A percentile compares a stretch with the other conserved stretches of the same genome.
Evolutionary conservation across 2,113 vertebrate species (phyloP).

Genomic region (western clawed frog (Xenopus tropicalis)): DNA sequence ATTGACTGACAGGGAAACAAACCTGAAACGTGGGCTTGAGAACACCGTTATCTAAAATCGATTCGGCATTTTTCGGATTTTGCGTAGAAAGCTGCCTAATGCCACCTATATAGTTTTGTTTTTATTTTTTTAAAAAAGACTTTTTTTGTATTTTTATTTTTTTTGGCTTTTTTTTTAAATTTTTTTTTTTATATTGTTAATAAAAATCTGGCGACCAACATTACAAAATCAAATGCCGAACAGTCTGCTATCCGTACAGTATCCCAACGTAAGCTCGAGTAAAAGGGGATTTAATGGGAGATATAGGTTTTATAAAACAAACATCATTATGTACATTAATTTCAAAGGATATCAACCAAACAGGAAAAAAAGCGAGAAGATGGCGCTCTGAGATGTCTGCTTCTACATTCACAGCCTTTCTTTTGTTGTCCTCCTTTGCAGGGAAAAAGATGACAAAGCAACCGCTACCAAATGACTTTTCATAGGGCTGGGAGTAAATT

Average conservation of each 20-base stretch:
- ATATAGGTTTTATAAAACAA: constrained; percentile 75
- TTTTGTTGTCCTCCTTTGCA: constrained; percentile 70
- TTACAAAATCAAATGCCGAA: constrained; percentile 74
- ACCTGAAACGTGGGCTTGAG: constrained; percentile 66
- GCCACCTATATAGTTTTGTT: constrained; percentile 59
- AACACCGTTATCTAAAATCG: constrained; percentile 63
- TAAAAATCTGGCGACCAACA: constrained; percentile 78
- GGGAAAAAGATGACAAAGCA: constrained; percentile 73
- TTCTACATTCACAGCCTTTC: constrained; percentile 68
- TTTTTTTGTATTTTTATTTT: neutral
- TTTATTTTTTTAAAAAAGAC: constrained; percentile 53
- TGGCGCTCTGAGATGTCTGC: constrained; percentile 71
- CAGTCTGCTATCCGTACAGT: constrained; percentile 67
- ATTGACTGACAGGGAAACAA: constrained; percentile 69
- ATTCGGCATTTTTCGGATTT: constrained; percentile 65
- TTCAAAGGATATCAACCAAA: constrained; percentile 76
- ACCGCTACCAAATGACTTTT: constrained; percentile 77
- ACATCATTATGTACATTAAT: constrained; percentile 79
- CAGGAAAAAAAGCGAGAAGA: constrained; percentile 62
- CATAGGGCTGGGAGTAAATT: constrained; percentile 54
- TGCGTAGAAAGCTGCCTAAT: constrained; percentile 73
- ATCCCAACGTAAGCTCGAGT: constrained; percentile 69
- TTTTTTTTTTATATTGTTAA: constrained; percentile 70
- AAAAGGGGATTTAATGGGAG: constrained; percentile 68
- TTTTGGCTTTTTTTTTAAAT: constrained; percentile 20